phyloP scores from a whole-genome alignment of 2,797 vertebrate species.

The Glossophaga mutica region DNA sequence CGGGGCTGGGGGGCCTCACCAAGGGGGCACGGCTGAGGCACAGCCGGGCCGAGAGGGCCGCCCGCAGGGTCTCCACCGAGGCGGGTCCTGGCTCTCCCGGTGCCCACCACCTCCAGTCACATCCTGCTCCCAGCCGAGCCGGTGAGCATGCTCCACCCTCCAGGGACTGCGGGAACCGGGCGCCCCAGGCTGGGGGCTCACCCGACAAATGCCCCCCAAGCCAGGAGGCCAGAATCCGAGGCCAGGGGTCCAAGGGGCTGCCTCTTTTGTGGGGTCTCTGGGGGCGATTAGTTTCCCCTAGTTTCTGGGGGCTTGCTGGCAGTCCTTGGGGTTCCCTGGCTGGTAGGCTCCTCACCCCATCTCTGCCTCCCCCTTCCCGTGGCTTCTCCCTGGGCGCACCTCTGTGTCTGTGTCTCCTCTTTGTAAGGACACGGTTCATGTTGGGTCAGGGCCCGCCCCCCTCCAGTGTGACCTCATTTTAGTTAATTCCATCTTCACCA shows the following conservation, averaged over 20 bases:
- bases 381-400: rapidly evolving
- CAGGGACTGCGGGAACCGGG: background rate
- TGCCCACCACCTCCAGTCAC: rapidly evolving
- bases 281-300: background rate
- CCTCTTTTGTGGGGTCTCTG: background rate
- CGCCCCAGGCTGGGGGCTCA: rapidly evolving
- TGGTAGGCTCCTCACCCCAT: background rate
- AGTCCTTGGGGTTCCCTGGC: background rate
- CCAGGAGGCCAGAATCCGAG: background rate
- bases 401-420: too few relatives aligned
- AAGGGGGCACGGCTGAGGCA: rapidly evolving
- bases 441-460: background rate
- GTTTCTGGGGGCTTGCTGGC: background rate
- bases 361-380: background rate
- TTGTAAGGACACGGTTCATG: rapidly evolving
- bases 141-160: background rate
- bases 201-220: rapidly evolving
- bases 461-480: background rate
- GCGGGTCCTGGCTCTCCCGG: background rate
- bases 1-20: background rate
- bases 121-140: rapidly evolving
- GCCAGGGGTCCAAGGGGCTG: background rate
- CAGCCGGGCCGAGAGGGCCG: background rate
- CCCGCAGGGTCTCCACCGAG: background rate
- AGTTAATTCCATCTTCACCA: background rate